Percentiles rank a stretch among this genome's conserved stretches.
These are phyloP conservation scores for Lamellibrachia satsuma DNA, from an alignment of 2,888 invertebrate species.

Conservation along the genomic window DNA sequence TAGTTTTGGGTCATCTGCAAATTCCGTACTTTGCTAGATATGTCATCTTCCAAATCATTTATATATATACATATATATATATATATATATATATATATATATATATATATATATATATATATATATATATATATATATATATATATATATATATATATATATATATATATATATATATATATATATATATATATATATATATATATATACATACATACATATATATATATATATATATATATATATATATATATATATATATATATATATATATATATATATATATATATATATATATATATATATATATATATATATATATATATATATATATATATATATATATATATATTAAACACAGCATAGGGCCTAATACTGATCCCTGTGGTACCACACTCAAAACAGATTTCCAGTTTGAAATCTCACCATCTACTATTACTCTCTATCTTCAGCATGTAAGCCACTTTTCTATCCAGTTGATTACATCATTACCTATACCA, in stretches of 20 bases:
- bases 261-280: conserved; percentile 14
- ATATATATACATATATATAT: background rate
- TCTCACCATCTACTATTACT: no score
- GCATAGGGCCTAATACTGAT: no score
- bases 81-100: conserved; percentile 14
- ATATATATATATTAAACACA: background rate
- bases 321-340: conserved; percentile 18
- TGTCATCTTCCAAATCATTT: no score
- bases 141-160: conserved; percentile 17
- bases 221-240: conserved; percentile 19
- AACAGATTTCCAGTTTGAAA: no score
- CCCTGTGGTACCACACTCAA: no score
- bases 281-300: background rate
- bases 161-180: conserved; percentile 14
- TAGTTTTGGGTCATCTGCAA: no score
- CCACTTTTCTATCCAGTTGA: no score
- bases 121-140: conserved; percentile 14
- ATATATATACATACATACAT: conserved; percentile 22
- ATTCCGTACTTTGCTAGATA: no score
- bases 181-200: conserved; percentile 17
- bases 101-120: conserved; percentile 19
- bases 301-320: no score
- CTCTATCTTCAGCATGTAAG: no score
- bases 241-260: conserved; percentile 14
- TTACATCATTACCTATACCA: no score